Base-by-base conservation (phyloP, 2,113 vertebrate species). In the Cyprinodon variegatus region DNA sequence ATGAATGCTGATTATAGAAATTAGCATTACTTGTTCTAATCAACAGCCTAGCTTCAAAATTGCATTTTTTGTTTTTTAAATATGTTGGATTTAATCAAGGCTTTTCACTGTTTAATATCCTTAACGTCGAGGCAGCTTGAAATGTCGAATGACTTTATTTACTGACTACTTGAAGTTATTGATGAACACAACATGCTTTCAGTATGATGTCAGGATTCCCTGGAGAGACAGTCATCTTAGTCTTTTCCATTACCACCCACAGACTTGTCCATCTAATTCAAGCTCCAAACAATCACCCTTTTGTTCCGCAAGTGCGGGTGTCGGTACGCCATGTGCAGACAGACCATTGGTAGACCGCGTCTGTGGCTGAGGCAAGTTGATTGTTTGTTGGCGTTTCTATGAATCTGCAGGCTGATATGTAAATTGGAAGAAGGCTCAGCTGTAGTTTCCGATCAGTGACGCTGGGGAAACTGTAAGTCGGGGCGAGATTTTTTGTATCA, bases 151-250 rank as follows among this genome's bases (percentile, higher is more conserved):
- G 77, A 57, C 75, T 75, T 80, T 70, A 79, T 83, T 69, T 63
- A 14, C 68, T 40, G 69, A 72, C 72, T 65, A 4, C 57, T 79
- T 72, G 48, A 87, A 88, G 76, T 39, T 53, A 43, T 61, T 39
- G 41, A 13, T 60, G 69, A 87, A 80, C 71, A 78, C 74, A 81
- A 79, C 79, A 77, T 83, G 85, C 77, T 36, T 72, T 79, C 73
- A 82, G 77, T 79, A 77, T 90, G 92, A 90, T 88, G 88, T 90
- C 86, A 87, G 86, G 78, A 88, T 90, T 92, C 84, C 74, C 87
- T 48, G 20, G 70, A 69, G 76, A 86, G 78, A 72, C 75, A 84
- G 90, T 90, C 90, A 92, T 91, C 79, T 78, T 65, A 10, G 81
- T 82, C 78, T 90, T 89, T 88, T 77, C 83, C 83, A 87, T 77